Evolutionary conservation across 2,797 vertebrate genomes (phyloP).

Genomic region (Dromococcyx pavoninus): DNA sequence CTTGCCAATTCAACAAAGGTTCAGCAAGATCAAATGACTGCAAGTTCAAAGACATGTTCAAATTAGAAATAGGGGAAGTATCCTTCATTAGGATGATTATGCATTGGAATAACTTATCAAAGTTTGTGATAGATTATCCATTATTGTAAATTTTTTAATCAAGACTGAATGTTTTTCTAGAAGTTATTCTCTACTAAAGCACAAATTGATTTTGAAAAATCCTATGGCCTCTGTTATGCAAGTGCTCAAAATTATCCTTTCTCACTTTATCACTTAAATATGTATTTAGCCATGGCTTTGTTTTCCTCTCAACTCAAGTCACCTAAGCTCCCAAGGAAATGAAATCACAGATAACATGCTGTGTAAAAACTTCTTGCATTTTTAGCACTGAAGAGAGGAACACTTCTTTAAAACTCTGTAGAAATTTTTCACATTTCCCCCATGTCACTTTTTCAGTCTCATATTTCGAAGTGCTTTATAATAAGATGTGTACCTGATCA

Average conservation of each 20-base stretch:
- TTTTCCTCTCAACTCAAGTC: not conserved
- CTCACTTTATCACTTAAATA: not conserved
- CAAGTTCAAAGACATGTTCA: constrained; percentile 46
- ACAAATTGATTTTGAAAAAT: constrained; percentile 6
- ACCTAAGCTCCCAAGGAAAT: not conserved
- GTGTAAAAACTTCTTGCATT: not conserved
- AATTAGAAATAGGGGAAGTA: not conserved
- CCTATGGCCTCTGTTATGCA: not conserved
- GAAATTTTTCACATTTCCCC: not conserved
- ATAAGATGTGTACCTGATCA: not conserved
- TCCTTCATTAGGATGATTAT: constrained; percentile 17
- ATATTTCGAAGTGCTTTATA: not conserved
- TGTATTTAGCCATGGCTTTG: not conserved
- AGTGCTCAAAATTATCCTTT: not conserved
- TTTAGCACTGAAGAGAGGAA: not conserved
- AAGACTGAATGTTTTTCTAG: not conserved
- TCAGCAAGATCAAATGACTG: constrained; percentile 43
- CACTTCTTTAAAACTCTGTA: not conserved
- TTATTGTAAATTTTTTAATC: constrained; percentile 40
- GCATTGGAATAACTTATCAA: constrained; percentile 14
- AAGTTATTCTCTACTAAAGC: not conserved
- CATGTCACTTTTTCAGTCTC: not conserved
- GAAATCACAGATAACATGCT: not conserved
- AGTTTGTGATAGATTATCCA: not conserved
- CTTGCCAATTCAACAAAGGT: constrained; percentile 31